These are phyloP conservation scores for Eilema depressum DNA, from an alignment of 2,888 invertebrate genomes.

Conservation along the genomic window DNA sequence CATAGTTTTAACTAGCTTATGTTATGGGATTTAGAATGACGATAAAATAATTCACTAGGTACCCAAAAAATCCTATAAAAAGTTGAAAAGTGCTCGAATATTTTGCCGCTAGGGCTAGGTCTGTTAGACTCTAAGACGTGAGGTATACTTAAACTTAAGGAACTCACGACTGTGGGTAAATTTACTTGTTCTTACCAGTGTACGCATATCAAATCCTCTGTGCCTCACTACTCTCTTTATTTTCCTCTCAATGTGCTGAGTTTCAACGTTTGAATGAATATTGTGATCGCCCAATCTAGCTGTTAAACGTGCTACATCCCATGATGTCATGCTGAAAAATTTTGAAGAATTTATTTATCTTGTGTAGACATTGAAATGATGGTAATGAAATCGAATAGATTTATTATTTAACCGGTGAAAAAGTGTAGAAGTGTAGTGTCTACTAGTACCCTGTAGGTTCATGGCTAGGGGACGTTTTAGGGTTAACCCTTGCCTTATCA, in stretches of 20 bases:
- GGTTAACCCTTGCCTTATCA: too few species aligned
- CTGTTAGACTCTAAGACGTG: too few species aligned
- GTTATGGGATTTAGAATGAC: too few species aligned
- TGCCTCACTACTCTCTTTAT: constrained; percentile 95
- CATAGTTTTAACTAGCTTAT: too few species aligned
- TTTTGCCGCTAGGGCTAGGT: too few species aligned
- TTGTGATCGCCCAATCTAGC: constrained; percentile 94
- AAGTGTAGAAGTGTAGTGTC: neutral
- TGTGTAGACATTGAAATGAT: neutral
- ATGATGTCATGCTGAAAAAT: constrained; percentile 92
- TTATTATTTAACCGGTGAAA: neutral
- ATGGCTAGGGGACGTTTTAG: neutral
- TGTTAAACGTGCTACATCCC: constrained; percentile 94
- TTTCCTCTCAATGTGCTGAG: constrained; percentile 91
- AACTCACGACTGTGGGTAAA: neutral
- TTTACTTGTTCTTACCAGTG: constrained; percentile 85
- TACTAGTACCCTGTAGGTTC: neutral
- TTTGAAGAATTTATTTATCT: neutral
- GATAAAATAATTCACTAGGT: too few species aligned
- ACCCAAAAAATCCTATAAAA: too few species aligned
- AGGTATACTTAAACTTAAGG: neutral
- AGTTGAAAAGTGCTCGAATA: too few species aligned
- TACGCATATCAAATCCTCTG: constrained; percentile 93
- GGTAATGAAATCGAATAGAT: neutral
- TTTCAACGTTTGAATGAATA: constrained; percentile 91